phyloP scores from a whole-genome alignment of 2,113 vertebrate species.

The Prochilodus magdalenae region DNA sequence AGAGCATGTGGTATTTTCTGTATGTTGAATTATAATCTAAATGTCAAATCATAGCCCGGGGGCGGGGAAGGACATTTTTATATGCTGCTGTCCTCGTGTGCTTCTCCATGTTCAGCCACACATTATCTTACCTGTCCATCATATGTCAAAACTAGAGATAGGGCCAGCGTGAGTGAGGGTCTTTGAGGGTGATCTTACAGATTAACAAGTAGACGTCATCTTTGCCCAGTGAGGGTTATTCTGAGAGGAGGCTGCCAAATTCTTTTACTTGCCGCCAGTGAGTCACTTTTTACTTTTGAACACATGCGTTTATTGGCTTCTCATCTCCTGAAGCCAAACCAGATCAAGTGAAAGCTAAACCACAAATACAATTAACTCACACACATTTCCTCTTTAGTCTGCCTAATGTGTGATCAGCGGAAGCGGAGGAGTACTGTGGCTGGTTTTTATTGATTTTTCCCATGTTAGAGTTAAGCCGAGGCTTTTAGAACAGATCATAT shows the following conservation, averaged over 20 bases:
- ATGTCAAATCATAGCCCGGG: slow-evolving; percentile 44
- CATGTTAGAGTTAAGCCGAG: slow-evolving; percentile 4
- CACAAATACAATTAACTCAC: slow-evolving; percentile 8
- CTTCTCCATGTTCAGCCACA: slow-evolving; percentile 42
- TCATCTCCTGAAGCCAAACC: not conserved
- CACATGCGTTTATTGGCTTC: not conserved
- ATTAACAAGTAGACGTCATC: slow-evolving; percentile 3
- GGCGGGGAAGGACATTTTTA: slow-evolving; percentile 3
- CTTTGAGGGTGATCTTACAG: slow-evolving; percentile 1
- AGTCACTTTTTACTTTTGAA: not conserved
- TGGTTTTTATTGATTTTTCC: slow-evolving; percentile 10
- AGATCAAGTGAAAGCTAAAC: not conserved
- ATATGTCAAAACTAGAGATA: slow-evolving; percentile 36
- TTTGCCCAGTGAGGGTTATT: not conserved
- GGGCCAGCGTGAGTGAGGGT: not conserved
- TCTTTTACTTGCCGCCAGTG: not conserved
- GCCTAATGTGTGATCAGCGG: not conserved
- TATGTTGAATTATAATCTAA: slow-evolving; percentile 26
- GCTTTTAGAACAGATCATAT: not conserved
- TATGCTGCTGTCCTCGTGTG: slow-evolving; percentile 27
- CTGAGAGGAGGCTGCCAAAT: not conserved
- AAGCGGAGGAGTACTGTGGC: not conserved
- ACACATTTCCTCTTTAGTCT: not conserved
- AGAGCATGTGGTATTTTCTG: slow-evolving; percentile 16
- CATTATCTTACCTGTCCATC: slow-evolving; percentile 42